A percentile compares a stretch with the other conserved stretches of the same genome.
phyloP scores from a whole-genome alignment of 2,113 vertebrate species.

The Manacus vitellinus region DNA sequence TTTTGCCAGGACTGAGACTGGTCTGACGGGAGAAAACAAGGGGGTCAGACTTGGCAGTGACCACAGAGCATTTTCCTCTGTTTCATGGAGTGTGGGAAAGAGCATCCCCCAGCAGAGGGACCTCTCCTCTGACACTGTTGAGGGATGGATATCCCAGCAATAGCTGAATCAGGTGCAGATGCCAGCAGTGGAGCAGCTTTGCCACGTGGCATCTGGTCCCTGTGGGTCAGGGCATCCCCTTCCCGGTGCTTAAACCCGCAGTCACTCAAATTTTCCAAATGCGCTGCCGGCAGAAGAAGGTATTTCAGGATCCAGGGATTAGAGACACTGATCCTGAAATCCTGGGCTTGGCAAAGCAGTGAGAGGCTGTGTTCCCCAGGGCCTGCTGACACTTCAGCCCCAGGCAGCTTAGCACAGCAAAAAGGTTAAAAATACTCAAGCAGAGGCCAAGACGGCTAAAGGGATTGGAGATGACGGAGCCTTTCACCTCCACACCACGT shows the following conservation, averaged over 20 bases:
- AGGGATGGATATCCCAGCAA: rapidly evolving
- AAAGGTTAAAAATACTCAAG: slow-evolving; percentile 70
- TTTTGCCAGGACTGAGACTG: not conserved
- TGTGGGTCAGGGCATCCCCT: not conserved
- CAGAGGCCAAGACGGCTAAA: slow-evolving; percentile 43
- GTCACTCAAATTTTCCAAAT: not conserved
- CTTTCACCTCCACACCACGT: not conserved
- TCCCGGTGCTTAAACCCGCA: rapidly evolving
- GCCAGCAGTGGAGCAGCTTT: rapidly evolving
- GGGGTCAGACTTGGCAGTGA: rapidly evolving
- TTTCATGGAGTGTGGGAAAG: not conserved
- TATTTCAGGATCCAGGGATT: slow-evolving; percentile 28
- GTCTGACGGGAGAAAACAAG: not conserved
- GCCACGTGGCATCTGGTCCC: not conserved
- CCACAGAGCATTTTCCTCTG: not conserved
- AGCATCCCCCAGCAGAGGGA: rapidly evolving
- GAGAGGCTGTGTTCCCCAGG: not conserved
- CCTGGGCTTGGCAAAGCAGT: not conserved
- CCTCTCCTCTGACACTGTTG: not conserved
- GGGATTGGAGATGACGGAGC: slow-evolving; percentile 32
- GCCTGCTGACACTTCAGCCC: slow-evolving; percentile 28
- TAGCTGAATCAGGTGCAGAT: rapidly evolving
- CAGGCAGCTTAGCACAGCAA: slow-evolving; percentile 62
- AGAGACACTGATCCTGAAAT: slow-evolving; percentile 58
- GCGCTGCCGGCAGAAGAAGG: not conserved